A percentile compares a stretch with the other conserved stretches of the same genome.
phyloP scores from a whole-genome alignment of 2,797 vertebrate genomes.

The Prionace glauca region DNA sequence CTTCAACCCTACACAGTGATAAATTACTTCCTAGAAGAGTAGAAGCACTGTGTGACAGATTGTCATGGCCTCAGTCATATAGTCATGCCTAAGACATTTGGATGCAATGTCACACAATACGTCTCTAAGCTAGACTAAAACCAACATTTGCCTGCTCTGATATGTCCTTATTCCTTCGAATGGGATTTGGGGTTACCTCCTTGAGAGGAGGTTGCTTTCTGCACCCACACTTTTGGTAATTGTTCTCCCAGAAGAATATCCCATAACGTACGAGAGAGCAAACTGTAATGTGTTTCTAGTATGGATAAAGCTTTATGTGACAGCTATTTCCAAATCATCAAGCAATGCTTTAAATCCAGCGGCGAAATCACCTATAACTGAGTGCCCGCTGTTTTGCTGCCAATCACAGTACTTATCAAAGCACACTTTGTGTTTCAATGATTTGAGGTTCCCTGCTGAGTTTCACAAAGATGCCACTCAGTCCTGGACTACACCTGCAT shows the following conservation, averaged over 20 bases:
- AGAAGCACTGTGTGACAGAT: too few relatives aligned
- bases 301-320: neutral
- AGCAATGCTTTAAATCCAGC: neutral
- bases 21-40: too few relatives aligned
- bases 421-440: neutral
- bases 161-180: neutral
- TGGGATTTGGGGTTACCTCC: neutral
- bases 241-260: neutral
- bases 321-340: slow-evolving; percentile 2
- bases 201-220: neutral
- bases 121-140: too few relatives aligned
- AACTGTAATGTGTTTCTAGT: neutral
- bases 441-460: neutral
- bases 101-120: too few relatives aligned
- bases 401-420: neutral
- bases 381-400: neutral
- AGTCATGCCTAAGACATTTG: too few relatives aligned
- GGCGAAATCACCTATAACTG: neutral
- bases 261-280: neutral
- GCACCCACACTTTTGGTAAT: neutral
- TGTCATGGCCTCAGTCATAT: too few relatives aligned
- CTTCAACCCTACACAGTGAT: too few relatives aligned
- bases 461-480: neutral
- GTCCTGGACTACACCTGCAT: too few relatives aligned
- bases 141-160: neutral